Conservation (phyloP, 2,888 invertebrate genomes). For the Phaedon cochleariae region DNA sequence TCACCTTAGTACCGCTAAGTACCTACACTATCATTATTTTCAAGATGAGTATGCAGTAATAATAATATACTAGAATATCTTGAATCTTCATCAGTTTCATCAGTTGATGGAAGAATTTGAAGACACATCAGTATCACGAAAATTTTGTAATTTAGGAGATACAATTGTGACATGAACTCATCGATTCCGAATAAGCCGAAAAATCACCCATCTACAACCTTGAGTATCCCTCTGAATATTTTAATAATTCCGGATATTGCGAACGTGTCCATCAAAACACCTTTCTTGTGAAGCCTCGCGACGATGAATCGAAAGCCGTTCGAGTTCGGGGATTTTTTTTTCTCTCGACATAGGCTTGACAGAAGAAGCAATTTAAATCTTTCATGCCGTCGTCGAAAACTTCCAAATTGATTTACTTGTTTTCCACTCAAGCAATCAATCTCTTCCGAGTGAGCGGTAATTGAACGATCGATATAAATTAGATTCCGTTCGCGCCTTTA, state of each 20-base stretch:
- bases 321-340: not conserved
- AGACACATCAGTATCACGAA: no score
- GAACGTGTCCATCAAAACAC: not conserved
- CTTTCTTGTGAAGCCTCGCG: not conserved
- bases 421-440: slow-evolving; percentile 31
- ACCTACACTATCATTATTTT: no score
- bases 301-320: not conserved
- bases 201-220: no score
- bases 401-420: slow-evolving; percentile 31
- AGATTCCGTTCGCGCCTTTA: slow-evolving; percentile 28
- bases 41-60: no score
- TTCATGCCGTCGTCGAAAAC: not conserved
- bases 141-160: no score
- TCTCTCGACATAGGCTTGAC: not conserved
- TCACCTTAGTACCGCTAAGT: no score
- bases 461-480: slow-evolving; percentile 31
- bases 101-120: no score
- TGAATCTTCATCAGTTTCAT: no score
- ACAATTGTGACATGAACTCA: no score
- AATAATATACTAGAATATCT: no score
- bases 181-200: no score
- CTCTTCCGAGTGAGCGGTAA: slow-evolving; percentile 25
- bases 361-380: not conserved
- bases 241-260: not conserved
- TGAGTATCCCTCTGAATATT: no score